phyloP scores from a whole-genome alignment of 2,888 invertebrate species.

The Trisateles emortualis region DNA sequence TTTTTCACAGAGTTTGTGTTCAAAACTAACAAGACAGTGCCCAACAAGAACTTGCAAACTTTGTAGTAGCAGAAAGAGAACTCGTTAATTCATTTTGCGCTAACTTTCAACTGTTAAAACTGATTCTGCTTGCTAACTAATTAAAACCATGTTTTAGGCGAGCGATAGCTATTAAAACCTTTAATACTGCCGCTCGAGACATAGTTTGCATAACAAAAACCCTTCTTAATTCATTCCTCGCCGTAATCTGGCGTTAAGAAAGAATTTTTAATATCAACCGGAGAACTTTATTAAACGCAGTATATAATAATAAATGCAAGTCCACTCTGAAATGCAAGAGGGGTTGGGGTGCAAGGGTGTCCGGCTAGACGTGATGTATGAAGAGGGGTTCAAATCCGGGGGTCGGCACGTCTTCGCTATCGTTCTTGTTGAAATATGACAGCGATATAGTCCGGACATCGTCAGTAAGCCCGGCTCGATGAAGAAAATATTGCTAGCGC shows the following conservation, averaged over 20 bases:
- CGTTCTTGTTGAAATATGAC: conserved; percentile 78
- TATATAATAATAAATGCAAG: conserved; percentile 67
- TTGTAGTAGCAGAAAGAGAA: conserved; percentile 32
- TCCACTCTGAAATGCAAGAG: conserved; percentile 60
- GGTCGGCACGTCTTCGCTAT: conserved; percentile 75
- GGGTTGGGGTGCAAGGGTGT: conserved; percentile 34
- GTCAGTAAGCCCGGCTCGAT: conserved; percentile 76
- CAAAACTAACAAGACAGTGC: conserved; percentile 44
- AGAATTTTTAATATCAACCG: conserved; percentile 80
- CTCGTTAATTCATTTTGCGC: conserved; percentile 48
- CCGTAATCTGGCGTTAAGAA: conserved; percentile 60
- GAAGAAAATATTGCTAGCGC: conserved; percentile 77
- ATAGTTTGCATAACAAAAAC: conserved; percentile 65
- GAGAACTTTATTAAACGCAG: conserved; percentile 76
- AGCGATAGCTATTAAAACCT: conserved; percentile 41
- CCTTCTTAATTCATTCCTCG: conserved; percentile 57
- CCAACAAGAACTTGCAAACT: conserved; percentile 39
- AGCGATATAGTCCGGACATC: conserved; percentile 73
- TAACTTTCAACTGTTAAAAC: conserved; percentile 45
- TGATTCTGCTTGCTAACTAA: conserved; percentile 41
- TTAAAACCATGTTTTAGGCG: conserved; percentile 50
- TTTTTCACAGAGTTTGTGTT: conserved; percentile 19
- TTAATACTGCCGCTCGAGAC: conserved; percentile 35
- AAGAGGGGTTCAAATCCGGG: conserved; percentile 44
- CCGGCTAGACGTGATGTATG: conserved; percentile 56